Base-by-base conservation (phyloP, 2,797 vertebrate genomes). In the Thaleichthys pacificus region DNA sequence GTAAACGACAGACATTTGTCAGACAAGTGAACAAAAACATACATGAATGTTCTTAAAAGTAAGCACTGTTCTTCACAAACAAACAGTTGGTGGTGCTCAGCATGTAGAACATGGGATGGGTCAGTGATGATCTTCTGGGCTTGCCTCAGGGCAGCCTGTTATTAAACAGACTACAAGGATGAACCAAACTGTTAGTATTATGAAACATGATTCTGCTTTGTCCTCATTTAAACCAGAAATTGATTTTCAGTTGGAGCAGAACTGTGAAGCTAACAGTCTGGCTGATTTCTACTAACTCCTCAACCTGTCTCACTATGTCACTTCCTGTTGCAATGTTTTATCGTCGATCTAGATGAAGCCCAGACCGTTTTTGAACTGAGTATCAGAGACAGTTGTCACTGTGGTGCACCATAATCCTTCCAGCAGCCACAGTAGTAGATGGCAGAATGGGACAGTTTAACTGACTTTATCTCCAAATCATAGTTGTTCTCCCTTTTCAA, bases 341-440 rank as follows among this genome's bases (percentile, higher is more conserved):
- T 32, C n/a, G 14, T 7, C 15, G 19, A 63, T 26, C 26, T 65
- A 38, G 30, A 47, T 47, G 35, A n/a, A 7, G 17, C 14, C 24
- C 42, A 8, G 26, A 19, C 42, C 0, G 66, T 79, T 79, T 72
- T 51, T 72, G 77, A 72, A 61, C 54, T 26, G 61, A 65, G 60
- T 69, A 42, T 42, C 9, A 68, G 24, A 7, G 35, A 22, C 22
- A 30, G 56, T 11, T 75, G 49, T 75, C 66, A 70, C 73, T 75
- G 73, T 79, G 77, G 71, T 1, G 35, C 32, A 24, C 15, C n/a
- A n/a, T n/a, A n/a, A 0, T 49, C 28, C 11, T 12, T 47, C 61
- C 57, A 66, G 62, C 61, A 6, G 61, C 70, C 61, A 26, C 77
- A 75, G 70, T 72, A 72, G 71, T 75, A 79, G 5, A 24, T 60